Evolutionary conservation across 2,797 vertebrate species (phyloP), one percentile per base, ranked within the genome.

Genomic region (Calcarius lapponicus): DNA sequence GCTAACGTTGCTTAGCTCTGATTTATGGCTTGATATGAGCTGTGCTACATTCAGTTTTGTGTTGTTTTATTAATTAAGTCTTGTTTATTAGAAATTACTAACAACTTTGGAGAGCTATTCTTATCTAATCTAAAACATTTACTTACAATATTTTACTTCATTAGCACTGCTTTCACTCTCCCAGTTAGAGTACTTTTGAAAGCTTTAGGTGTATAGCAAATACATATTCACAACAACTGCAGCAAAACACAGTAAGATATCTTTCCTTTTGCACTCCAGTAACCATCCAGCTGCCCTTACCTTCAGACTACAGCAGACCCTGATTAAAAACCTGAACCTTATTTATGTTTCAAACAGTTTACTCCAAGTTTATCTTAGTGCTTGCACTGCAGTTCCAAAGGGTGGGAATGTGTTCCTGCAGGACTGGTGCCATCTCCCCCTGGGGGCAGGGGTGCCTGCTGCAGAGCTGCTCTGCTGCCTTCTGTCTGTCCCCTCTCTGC

Each of bases 401-500:
- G 9, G 25, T 56, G n/a, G 29, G 29, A 58, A 34, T 36, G 57
- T 36, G 34, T 26, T 26, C 24, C 57, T 58, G 47, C 50, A 50
- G 4, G 50, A 28, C 16, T 50, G 9, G 40, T 57, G 45, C 24
- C 28, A 5, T 51, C 50, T 84, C 2, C 9, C 22, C 42, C 9
- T 5, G 4, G 14, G 5, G 5, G 0, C 3, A 40, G 26, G 0
- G 0, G 6, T 74, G 40, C 25, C 40, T 64, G 28, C 29, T 64
- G 64, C 12, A 26, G 26, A 4, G 57, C 36, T 3, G 4, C 45
- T 2, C 2, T 67, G 17, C 20, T 67, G 40, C 80, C 29, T 73
- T 80, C 80, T 47, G 7, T 45, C 58, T 61, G 0, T 34, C 38
- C 36, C 42, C 50, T 66, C 47, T 71, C 29, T 10, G 29, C 22